Conservation (phyloP, 2,888 invertebrate genomes). For the Molorchus minor region DNA sequence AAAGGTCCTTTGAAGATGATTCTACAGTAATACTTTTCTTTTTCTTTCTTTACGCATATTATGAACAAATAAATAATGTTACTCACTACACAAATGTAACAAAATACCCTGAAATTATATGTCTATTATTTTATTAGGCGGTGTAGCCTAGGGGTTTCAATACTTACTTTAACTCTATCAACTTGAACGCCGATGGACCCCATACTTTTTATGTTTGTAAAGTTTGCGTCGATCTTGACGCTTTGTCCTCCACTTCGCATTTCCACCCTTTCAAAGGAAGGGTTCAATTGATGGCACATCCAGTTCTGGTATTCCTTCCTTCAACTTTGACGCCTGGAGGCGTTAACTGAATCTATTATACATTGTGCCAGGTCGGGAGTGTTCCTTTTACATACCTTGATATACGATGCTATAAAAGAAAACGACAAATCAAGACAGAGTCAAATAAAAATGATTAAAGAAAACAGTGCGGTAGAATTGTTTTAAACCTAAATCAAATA, state of each 20-base stretch:
- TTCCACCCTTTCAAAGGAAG: slow-evolving; percentile 54
- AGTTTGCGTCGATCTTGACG: slow-evolving; percentile 66
- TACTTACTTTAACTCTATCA: slow-evolving; percentile 67
- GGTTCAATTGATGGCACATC: slow-evolving; percentile 67
- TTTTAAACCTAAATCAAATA: too few relatives aligned
- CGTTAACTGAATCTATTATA: slow-evolving; percentile 57
- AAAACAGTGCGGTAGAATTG: too few relatives aligned
- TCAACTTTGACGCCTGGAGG: slow-evolving; percentile 55
- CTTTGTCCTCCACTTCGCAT: slow-evolving; percentile 55
- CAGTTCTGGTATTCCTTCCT: slow-evolving; percentile 64
- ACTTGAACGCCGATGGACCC: slow-evolving; percentile 70
- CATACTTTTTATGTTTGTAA: slow-evolving; percentile 69
- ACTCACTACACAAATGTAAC: neutral
- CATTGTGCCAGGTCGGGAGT: slow-evolving; percentile 58
- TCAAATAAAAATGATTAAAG: neutral
- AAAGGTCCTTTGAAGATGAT: too few relatives aligned
- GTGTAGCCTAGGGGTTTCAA: neutral
- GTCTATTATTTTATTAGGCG: neutral
- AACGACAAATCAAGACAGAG: neutral
- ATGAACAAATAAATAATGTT: neutral
- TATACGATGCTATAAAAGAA: slow-evolving; percentile 55
- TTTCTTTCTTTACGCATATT: neutral
- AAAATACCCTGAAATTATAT: neutral
- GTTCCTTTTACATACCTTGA: slow-evolving; percentile 55
- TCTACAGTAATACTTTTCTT: neutral